Evolutionary conservation across 2,888 invertebrate genomes (phyloP), one percentile per base, ranked within the genome.

Genomic region (Cryptus viduatorius): DNA sequence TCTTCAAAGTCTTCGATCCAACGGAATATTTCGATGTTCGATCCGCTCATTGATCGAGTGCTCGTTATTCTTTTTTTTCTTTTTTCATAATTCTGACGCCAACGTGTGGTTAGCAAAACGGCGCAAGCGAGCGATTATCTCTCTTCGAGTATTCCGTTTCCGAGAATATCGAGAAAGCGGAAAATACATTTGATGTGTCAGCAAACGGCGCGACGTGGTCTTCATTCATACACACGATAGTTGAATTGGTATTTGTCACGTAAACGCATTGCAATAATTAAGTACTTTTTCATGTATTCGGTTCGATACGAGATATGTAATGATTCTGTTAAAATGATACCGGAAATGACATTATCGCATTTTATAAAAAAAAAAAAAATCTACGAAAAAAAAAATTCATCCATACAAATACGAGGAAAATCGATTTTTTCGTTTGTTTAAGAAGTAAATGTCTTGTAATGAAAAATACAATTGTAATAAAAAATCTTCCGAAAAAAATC

Each of bases 111-210:
- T 24, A 59, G 44, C 65, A 4, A n/a, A 10, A 31, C 53, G 76
- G 19, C 10, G 14, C 53, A 53, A 76, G 3, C 42, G 16, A 67
- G 7, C 68, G 29, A 53, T 68, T 77, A 68, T 48, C 68, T 46
- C 19, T 59, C 68, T 16, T 46, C 46, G 29, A 29, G 56, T 7
- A 10, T n/a, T 29, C 53, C 53, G 46, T 48, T 78, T 72, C 79
- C 42, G 50, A 71, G 71, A 79, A 79, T 50, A 79, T 79, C 79
- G 71, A 53, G 79, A 79, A 79, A 79, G 79, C 64, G 71, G 79
- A 42, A 79, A 79, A 68, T 64, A 72, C 71, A 72, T 79, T 42
- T 37, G 69, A 78, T 79, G 71, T 79, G 79, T 71, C 71, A 79
- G n/a, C 56, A 8, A 56, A 16, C 50, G 24, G n/a, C n/a, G 65